These are phyloP conservation scores for Epinotia demarniana DNA, from an alignment of 2,888 invertebrate species.

Conservation along the genomic window DNA sequence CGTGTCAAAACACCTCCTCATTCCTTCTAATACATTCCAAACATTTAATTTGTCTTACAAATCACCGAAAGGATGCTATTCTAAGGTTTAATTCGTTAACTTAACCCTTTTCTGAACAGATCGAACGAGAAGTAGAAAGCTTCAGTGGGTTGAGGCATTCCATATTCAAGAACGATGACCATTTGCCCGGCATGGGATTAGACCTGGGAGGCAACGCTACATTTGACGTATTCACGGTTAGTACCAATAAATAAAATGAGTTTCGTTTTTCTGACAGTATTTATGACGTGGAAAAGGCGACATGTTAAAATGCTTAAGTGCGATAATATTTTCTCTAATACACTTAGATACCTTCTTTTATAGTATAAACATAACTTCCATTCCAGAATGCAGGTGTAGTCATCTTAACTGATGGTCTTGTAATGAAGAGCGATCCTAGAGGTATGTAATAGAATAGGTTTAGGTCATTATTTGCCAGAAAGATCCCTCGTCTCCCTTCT, in stretches of 20 bases:
- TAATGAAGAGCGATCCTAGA: constrained; percentile 85
- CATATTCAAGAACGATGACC: constrained; percentile 75
- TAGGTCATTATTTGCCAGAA: background rate
- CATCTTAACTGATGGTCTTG: constrained; percentile 89
- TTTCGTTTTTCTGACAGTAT: background rate
- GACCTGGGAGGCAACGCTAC: constrained; percentile 73
- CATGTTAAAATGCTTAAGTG: background rate
- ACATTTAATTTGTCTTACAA: background rate
- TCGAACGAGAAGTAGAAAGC: constrained; percentile 80
- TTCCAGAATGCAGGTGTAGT: constrained; percentile 91
- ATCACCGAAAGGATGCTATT: background rate
- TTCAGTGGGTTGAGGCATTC: constrained; percentile 74
- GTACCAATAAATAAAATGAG: constrained; percentile 33
- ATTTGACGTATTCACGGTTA: constrained; percentile 74
- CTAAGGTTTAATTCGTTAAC: background rate
- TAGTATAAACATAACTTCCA: constrained; percentile 45
- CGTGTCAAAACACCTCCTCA: background rate
- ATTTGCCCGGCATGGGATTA: constrained; percentile 69
- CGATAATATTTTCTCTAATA: background rate
- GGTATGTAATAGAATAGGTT: constrained; percentile 77
- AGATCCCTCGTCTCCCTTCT: background rate
- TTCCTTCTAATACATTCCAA: background rate
- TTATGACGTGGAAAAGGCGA: background rate
- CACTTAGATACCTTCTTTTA: background rate
- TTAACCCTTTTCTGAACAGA: constrained; percentile 55